Base-by-base conservation (phyloP, 2,113 vertebrate species). In the Tetrao urogallus region DNA sequence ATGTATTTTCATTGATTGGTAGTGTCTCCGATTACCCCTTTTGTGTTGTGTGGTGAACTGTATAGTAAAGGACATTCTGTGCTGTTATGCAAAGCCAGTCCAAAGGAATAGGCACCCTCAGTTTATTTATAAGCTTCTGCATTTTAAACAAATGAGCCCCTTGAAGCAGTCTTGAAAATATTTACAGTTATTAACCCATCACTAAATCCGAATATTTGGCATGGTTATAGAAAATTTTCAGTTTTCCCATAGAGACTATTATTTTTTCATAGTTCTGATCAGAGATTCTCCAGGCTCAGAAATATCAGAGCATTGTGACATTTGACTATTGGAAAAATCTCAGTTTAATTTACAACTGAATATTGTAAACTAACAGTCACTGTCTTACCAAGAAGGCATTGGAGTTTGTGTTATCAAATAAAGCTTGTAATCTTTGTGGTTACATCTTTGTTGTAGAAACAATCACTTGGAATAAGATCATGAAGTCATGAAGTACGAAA, bases 31-130 rank as follows among this genome's bases (percentile, higher is more conserved):
- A 95, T 96, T 97, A 96, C 89, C 95, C 85, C 54, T 96, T 96
- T 96, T 54, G 34, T 96, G 94, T 96, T 97, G 63, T 73, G 78
- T 82, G 91, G 94, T 64, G 70, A 88, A 96, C 96, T 92, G 96
- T 98, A 97, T 97, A 97, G 97, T 94, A 96, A 97, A 97, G 95
- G 96, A 91, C 94, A 64, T 97, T 97, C 87, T 81, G 61, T 12
- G 42, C 97, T 97, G 95, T 97, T 97, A 98, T 98, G 98, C 97
- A 97, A 98, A 98, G 97, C 97, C 97, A 97, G 97, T 97, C 78
- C 93, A 90, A 95, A 95, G 92, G 95, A 97, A 93, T 61, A 64
- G 86, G 86, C 61, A 90, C 40, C 47, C 19, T 57, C 9, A 0
- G 8, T 91, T 95, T 93, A 82, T 95, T 93, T 93, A 14, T 86